These are phyloP conservation scores for Myotis daubentonii DNA, from an alignment of 2,797 vertebrate genomes.

Conservation along the genomic window DNA sequence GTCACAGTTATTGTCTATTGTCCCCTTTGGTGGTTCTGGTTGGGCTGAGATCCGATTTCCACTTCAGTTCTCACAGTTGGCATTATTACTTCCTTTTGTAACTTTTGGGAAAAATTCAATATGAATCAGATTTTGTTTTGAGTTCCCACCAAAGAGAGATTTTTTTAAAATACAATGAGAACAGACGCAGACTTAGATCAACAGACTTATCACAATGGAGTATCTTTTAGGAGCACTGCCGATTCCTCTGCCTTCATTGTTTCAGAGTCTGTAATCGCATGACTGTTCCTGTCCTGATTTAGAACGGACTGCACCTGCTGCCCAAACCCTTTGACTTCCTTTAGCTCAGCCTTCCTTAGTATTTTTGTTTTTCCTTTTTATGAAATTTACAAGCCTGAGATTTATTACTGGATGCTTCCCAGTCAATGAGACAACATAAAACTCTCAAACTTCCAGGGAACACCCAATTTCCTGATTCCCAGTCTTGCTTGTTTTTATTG, in stretches of 20 bases:
- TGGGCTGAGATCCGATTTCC: conserved; percentile 73
- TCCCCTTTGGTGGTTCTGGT: conserved; percentile 59
- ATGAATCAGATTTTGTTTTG: conserved; percentile 76
- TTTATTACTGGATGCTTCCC: conserved; percentile 50
- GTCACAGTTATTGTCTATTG: conserved; percentile 77
- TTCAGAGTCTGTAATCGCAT: not conserved
- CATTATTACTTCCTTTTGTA: conserved; percentile 75
- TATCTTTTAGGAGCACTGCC: conserved; percentile 2
- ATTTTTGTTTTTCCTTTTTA: not conserved
- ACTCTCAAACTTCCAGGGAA: not conserved
- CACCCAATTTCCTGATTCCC: not conserved
- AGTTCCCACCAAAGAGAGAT: conserved; percentile 64
- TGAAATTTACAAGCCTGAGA: conserved; percentile 25
- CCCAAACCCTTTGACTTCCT: conserved; percentile 26
- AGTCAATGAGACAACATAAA: not conserved
- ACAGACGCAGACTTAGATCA: conserved; percentile 50
- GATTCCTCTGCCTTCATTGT: conserved; percentile 48
- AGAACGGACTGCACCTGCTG: conserved; percentile 41
- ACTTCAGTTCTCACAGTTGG: conserved; percentile 76
- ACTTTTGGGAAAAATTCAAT: conserved; percentile 62
- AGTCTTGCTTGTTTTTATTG: not conserved
- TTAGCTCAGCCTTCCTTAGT: conserved; percentile 44
- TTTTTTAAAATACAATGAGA: conserved; percentile 50
- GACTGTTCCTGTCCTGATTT: conserved; percentile 31
- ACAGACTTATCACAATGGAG: conserved; percentile 60